Base-by-base conservation (phyloP, 2,888 invertebrate species). In the Branchellion lobata region DNA sequence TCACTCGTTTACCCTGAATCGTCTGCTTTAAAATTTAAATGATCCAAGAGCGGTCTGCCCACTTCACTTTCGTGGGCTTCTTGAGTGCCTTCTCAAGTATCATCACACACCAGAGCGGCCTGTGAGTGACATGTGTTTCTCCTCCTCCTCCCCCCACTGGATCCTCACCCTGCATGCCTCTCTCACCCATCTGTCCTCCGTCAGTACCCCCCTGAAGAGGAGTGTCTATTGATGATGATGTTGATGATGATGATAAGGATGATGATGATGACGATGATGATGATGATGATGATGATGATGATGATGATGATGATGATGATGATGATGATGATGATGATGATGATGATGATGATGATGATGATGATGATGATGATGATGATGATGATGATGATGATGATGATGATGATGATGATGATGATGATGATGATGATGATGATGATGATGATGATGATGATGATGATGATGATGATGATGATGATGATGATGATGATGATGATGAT, bases 91-190 rank as follows among this genome's bases (percentile, higher is more conserved):
- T 40, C 40, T 8, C 40, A 40, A 40, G 40, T 40, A 40, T 14
- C 5, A 5, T 5, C 40, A 40, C 40, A 8, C n/a, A 40, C 82
- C 83, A 87, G 86, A 83, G 81, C 86, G 86, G 0, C 83, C 84
- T 81, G 86, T 86, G 33, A 82, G 82, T 11, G 82, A 78, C 73
- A 83, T 85, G 27, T 83, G 84, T 61, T 86, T 86, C 82, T 86
- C 86, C 53, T 75, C 40, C n/a, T 31, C 14, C 53, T 75, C 40
- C n/a, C 51, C 14, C 29, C 27, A 75, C 21, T 75, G 57, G 27
- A 24, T 75, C 53, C 31, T 57, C 51, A 75, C 75, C 75, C 29
- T 53, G 11, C 75, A 75, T 18, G 51, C 53, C 14, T 51, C 75
- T 18, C 57, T 53, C 0, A 18, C 14, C 21, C 24, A 47, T 18